These are phyloP conservation scores for Habrosyne pyritoides DNA, from an alignment of 2,888 invertebrate genomes.

Conservation along the genomic window DNA sequence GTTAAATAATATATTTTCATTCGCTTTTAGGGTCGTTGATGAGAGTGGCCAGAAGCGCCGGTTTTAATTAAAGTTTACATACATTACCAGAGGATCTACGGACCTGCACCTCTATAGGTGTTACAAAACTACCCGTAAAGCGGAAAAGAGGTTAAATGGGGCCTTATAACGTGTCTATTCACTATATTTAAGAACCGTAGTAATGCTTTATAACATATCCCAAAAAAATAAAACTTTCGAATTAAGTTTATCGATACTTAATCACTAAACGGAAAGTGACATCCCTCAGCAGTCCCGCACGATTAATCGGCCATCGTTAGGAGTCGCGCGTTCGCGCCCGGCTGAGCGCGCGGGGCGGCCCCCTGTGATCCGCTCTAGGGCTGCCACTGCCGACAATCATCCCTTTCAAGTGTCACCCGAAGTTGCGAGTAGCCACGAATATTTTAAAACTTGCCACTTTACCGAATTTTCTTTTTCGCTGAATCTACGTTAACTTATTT, in stretches of 20 bases:
- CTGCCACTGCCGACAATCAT: conserved; percentile 4
- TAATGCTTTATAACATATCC: no score
- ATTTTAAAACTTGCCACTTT: conserved; percentile 5
- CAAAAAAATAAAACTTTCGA: background rate
- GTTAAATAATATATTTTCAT: no score
- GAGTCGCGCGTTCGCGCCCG: conserved; percentile 3
- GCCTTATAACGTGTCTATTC: no score
- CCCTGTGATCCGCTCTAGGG: conserved; percentile 10
- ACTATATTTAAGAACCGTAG: no score
- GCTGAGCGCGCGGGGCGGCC: conserved; percentile 5
- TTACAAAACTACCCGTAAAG: no score
- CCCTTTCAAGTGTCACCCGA: background rate
- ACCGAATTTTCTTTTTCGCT: background rate
- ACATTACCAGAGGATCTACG: no score
- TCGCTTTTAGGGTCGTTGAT: no score
- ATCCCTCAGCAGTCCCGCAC: conserved; percentile 17
- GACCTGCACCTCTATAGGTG: no score
- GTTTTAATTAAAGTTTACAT: no score
- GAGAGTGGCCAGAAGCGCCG: no score
- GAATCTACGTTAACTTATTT: background rate
- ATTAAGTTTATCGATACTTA: background rate
- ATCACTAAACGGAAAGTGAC: background rate
- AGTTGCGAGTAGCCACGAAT: background rate
- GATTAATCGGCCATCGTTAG: conserved; percentile 28
- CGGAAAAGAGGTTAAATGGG: no score